Conservation (phyloP, 2,113 vertebrate genomes). For the Malurus cyaneus region DNA sequence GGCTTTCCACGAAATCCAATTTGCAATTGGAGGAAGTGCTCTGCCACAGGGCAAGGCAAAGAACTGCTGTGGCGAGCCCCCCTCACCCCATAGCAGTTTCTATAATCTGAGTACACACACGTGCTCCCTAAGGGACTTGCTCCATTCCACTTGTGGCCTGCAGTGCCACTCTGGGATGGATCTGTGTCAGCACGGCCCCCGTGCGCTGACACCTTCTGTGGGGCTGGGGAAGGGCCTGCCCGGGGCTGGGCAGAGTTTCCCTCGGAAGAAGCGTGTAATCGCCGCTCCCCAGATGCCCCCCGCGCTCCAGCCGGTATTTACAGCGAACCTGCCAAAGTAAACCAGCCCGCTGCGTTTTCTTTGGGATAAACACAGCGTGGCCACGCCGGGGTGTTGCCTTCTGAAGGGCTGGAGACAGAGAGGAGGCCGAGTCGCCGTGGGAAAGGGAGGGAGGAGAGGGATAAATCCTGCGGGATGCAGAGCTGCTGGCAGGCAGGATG, state of each 20-base stretch:
- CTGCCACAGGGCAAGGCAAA: neutral
- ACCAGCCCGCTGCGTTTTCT: slow-evolving; percentile 38
- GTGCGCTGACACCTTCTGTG: slow-evolving; percentile 74
- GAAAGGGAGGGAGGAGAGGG: neutral
- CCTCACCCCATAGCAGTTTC: slow-evolving; percentile 62
- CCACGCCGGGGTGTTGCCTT: slow-evolving; percentile 44
- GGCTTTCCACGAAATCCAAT: neutral
- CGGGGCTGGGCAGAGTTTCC: slow-evolving; percentile 72
- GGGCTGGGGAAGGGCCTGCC: slow-evolving; percentile 70
- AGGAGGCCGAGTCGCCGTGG: neutral
- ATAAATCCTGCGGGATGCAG: neutral
- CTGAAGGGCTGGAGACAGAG: neutral
- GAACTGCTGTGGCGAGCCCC: neutral
- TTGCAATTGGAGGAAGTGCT: neutral
- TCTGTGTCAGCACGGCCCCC: slow-evolving; percentile 69
- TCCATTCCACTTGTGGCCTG: slow-evolving; percentile 72
- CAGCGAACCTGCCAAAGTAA: slow-evolving; percentile 66
- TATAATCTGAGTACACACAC: slow-evolving; percentile 45
- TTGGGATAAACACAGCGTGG: slow-evolving; percentile 58
- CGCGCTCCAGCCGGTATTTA: slow-evolving; percentile 58
- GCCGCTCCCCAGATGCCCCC: slow-evolving; percentile 68
- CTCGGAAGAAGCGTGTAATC: slow-evolving; percentile 71
- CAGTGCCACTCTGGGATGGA: slow-evolving; percentile 50
- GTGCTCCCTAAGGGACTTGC: slow-evolving; percentile 61
- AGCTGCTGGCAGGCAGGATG: neutral